Evolutionary conservation across 2,113 vertebrate genomes (phyloP).

Genomic region (Sisor rabdophorus): DNA sequence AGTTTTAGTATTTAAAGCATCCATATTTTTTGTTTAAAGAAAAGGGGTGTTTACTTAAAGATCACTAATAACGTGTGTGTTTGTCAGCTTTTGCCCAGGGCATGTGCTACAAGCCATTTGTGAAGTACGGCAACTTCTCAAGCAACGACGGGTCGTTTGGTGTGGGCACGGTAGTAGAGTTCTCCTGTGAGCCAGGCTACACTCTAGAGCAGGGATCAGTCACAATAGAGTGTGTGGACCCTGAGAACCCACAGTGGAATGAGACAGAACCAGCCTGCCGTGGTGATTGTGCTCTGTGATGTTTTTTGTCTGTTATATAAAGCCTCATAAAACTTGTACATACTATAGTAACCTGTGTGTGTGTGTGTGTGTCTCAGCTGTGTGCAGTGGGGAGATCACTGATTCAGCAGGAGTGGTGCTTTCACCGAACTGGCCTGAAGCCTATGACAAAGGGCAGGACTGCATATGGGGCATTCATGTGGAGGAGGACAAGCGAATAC

Average conservation of each 20-base stretch:
- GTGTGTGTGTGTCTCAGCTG: conserved; percentile 72
- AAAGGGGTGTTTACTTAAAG: neutral
- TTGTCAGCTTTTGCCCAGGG: conserved; percentile 84
- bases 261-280: conserved; percentile 94
- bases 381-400: conserved; percentile 95
- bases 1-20: too few species aligned
- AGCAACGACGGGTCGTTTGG: conserved; percentile 78
- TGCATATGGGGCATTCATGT: conserved; percentile 99
- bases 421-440: conserved; percentile 96
- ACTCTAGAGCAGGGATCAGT: conserved; percentile 94
- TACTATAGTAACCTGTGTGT: neutral
- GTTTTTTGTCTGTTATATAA: neutral
- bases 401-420: conserved; percentile 87
- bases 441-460: conserved; percentile 93
- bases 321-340: neutral
- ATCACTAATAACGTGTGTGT: conserved; percentile 22
- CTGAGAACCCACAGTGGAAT: conserved; percentile 89
- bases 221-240: conserved; percentile 89
- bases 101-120: conserved; percentile 91
- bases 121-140: conserved; percentile 97
- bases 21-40: neutral
- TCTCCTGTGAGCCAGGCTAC: conserved; percentile 90
- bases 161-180: conserved; percentile 87
- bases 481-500: conserved; percentile 94
- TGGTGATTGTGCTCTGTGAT: conserved; percentile 66